These are phyloP conservation scores for Altica lythri DNA, from an alignment of 2,888 invertebrate genomes.

Conservation along the genomic window DNA sequence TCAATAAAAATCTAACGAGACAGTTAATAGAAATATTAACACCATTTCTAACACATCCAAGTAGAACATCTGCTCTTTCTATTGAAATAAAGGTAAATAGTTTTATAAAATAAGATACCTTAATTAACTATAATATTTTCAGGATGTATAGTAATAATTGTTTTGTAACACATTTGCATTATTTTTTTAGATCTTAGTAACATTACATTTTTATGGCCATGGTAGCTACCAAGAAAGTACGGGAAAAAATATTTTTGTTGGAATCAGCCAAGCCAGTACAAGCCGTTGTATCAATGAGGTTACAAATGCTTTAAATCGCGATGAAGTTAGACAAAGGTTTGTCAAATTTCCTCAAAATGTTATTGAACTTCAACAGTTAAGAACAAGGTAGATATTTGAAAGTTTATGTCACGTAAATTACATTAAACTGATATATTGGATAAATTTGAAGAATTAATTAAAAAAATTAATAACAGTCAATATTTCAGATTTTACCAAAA, in stretches of 20 bases:
- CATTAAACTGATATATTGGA: too few species aligned
- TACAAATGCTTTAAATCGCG: conserved; percentile 6
- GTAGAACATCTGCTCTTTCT: not conserved
- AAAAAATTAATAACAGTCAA: not conserved
- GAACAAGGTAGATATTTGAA: conserved; percentile 9
- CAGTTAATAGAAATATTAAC: conserved; percentile 4
- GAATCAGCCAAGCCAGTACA: conserved; percentile 4
- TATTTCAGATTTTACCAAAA: not conserved
- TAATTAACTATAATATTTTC: not conserved
- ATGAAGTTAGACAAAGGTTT: not conserved
- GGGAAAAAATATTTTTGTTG: not conserved
- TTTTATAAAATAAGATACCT: not conserved
- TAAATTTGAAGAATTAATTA: too few species aligned
- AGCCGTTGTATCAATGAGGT: conserved; percentile 7
- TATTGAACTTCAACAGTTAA: conserved; percentile 3
- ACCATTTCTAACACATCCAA: not conserved
- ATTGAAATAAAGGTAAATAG: conserved; percentile 4
- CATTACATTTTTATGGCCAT: conserved; percentile 9
- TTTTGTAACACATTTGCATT: not conserved
- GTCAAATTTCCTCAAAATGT: conserved; percentile 5
- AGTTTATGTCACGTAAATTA: too few species aligned
- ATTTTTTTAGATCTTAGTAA: not conserved
- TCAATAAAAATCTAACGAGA: too few species aligned
- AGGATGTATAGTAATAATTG: not conserved
- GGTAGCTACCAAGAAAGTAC: conserved; percentile 5